Percentiles rank a stretch among this genome's conserved stretches.
Evolutionary conservation across 2,888 invertebrate genomes (phyloP).

Genomic region (Bedellia somnulentella): DNA sequence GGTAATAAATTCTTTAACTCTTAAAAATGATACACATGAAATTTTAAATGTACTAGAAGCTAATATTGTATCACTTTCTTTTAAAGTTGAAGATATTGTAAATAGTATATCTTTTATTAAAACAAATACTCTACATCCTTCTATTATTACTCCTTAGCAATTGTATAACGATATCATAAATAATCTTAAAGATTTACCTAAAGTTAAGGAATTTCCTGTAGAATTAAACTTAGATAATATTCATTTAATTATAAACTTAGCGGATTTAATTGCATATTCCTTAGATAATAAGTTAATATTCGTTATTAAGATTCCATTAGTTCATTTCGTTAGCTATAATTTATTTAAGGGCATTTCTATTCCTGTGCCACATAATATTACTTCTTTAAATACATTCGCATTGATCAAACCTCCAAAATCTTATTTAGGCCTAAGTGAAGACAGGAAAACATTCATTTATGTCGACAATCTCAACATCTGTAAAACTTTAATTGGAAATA

Average conservation of each 20-base stretch:
- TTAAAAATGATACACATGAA: not conserved
- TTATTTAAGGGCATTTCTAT: not conserved
- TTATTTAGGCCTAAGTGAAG: too few species aligned
- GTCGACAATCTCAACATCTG: too few species aligned
- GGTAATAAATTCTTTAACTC: not conserved
- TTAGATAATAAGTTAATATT: not conserved
- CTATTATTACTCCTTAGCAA: not conserved
- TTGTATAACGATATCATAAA: not conserved
- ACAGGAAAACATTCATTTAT: too few species aligned
- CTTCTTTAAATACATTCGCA: too few species aligned
- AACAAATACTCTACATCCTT: not conserved
- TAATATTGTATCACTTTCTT: not conserved
- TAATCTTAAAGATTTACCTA: not conserved
- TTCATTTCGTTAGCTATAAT: not conserved
- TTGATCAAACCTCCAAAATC: too few species aligned
- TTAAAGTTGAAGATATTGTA: not conserved
- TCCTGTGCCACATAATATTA: not conserved
- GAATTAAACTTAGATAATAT: not conserved
- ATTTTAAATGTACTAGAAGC: not conserved
- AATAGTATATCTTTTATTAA: not conserved
- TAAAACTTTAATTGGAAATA: too few species aligned
- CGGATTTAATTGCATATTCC: not conserved
- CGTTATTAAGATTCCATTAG: not conserved
- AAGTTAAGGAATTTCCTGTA: not conserved
- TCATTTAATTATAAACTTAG: not conserved